Conservation (phyloP, 2,888 invertebrate genomes). For the Fabriciana adippe region DNA sequence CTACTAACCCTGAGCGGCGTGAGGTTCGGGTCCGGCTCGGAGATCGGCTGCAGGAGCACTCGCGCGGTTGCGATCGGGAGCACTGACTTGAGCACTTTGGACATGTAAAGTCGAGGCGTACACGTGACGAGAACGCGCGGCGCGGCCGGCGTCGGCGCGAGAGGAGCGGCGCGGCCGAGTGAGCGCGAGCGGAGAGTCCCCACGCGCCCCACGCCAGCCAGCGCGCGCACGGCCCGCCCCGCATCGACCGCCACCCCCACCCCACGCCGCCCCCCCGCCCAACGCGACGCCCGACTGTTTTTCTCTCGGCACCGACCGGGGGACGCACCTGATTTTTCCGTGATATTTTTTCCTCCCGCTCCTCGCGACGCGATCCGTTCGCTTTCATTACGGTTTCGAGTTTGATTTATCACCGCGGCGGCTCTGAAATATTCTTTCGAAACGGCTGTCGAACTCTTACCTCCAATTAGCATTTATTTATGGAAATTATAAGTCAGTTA, state of each 20-base stretch:
- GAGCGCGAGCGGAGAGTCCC: conserved; percentile 58
- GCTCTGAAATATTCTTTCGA: conserved; percentile 79
- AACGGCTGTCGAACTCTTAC: conserved; percentile 77
- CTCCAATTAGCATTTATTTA: conserved; percentile 79
- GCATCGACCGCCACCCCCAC: conserved; percentile 72
- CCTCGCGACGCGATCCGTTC: conserved; percentile 82
- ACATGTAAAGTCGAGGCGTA: conserved; percentile 72
- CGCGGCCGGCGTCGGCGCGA: conserved; percentile 74
- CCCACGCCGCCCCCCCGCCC: conserved; percentile 59
- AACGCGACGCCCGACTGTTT: conserved; percentile 72
- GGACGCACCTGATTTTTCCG: conserved; percentile 83
- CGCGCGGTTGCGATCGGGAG: conserved; percentile 76
- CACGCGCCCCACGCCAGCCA: conserved; percentile 67
- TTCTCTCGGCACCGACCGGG: conserved; percentile 78
- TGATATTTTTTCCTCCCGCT: conserved; percentile 82
- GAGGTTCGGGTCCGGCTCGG: conserved; percentile 75
- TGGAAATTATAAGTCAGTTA: conserved; percentile 52
- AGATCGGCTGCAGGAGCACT: conserved; percentile 76
- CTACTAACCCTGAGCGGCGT: conserved; percentile 78
- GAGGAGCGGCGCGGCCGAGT: conserved; percentile 73
- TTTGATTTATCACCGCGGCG: conserved; percentile 81
- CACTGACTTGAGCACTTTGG: conserved; percentile 80
- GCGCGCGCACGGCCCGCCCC: conserved; percentile 65
- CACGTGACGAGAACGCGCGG: conserved; percentile 69
- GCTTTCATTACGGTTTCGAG: conserved; percentile 83